phyloP scores from a whole-genome alignment of 2,113 vertebrate species.

The Piaya cayana region DNA sequence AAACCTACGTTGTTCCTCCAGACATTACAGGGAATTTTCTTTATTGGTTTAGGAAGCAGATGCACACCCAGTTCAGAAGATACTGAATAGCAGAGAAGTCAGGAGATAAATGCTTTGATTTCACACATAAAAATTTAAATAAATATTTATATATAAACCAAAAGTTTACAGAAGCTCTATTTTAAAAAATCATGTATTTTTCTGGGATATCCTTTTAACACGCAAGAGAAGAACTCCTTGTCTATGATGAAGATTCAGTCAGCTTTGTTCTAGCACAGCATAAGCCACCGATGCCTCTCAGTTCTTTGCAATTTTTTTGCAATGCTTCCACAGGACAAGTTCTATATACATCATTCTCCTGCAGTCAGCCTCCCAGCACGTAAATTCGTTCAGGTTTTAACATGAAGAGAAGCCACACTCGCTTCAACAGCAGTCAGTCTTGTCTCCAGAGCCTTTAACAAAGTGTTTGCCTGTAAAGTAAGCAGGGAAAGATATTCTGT shows the following conservation, averaged over 20 bases:
- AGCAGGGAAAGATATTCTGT: background rate
- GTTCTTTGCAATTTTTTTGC: background rate
- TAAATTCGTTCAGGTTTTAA: background rate
- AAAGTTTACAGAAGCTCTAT: background rate
- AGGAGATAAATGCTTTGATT: background rate
- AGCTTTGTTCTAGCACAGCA: background rate
- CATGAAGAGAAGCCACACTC: background rate
- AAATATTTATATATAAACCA: background rate
- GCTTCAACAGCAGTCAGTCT: constrained; percentile 34
- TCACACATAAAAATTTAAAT: background rate
- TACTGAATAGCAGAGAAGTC: background rate
- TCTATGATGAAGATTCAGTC: background rate
- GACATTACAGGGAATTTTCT: background rate
- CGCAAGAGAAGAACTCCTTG: background rate
- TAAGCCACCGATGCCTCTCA: background rate
- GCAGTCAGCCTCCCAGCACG: background rate
- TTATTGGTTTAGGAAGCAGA: background rate
- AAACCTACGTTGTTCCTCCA: background rate
- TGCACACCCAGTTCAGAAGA: background rate
- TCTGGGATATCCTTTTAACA: background rate
- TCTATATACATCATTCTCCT: background rate
- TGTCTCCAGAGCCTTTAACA: constrained; percentile 50
- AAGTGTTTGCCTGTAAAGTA: constrained; percentile 17
- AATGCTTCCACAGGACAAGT: background rate
- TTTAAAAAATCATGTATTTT: background rate